phyloP scores from a whole-genome alignment of 1,140 invertebrate genomes.

The Drosophila serrata region DNA sequence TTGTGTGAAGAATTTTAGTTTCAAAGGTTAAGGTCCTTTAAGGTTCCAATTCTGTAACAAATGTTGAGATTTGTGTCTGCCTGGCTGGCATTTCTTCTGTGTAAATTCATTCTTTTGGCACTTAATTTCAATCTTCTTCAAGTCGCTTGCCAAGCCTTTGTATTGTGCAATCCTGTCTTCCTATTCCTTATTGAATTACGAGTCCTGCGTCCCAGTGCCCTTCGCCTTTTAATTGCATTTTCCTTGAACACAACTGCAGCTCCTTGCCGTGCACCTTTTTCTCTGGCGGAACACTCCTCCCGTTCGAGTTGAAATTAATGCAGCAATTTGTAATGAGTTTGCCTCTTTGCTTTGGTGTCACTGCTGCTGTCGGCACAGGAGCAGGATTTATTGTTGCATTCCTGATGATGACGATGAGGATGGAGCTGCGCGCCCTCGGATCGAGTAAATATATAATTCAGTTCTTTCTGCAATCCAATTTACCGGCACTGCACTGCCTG shows the following conservation, averaged over 20 bases:
- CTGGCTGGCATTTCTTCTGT: constrained; percentile 1
- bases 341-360: constrained; percentile 47
- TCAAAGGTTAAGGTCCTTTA: background rate
- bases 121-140: constrained; percentile 62
- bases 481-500: constrained; percentile 46
- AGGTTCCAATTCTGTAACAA: background rate
- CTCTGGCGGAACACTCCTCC: constrained; percentile 22
- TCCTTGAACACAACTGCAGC: constrained; percentile 65
- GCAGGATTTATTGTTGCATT: constrained; percentile 72
- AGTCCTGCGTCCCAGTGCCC: constrained; percentile 27
- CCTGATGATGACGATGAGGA: constrained; percentile 30
- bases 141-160: constrained; percentile 60
- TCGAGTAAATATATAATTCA: constrained; percentile 46
- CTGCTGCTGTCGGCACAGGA: constrained; percentile 42
- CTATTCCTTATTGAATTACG: constrained; percentile 76
- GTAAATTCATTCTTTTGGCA: constrained; percentile 58
- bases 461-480: constrained; percentile 37
- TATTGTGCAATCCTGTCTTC: constrained; percentile 54
- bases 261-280: constrained; percentile 24
- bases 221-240: constrained; percentile 78
- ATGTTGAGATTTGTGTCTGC: background rate
- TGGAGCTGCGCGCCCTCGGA: constrained; percentile 5
- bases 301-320: constrained; percentile 77
- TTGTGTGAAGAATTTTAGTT: no score
- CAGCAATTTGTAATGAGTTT: constrained; percentile 83